Evolutionary conservation across 2,888 invertebrate genomes (phyloP), one percentile per base, ranked within the genome.

Genomic region (Melanotus villosus): DNA sequence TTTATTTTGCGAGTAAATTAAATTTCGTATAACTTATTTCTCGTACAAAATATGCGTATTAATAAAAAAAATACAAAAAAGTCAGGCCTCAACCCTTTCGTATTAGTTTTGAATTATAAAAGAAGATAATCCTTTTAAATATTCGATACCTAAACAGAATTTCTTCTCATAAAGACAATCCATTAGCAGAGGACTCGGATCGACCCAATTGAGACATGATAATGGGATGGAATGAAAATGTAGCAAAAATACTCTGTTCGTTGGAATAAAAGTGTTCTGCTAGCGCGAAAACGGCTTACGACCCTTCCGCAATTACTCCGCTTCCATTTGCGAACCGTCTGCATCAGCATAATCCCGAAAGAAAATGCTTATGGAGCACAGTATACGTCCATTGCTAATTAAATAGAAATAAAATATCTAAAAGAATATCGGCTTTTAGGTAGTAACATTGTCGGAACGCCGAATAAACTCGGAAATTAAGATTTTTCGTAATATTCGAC

Each of bases 241-340:
- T 54, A 63, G 63, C 63, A 63, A 63, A 52, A 63, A 52, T 63
- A 60, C 63, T 32, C 52, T 63, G 38, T 63, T 52, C 54, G n/a
- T n/a, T 34, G 16, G 52, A 63, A 63, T 63, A 63, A 63, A 63
- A 63, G 63, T 63, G 63, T 63, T 63, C 63, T 63, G 63, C 50
- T 41, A 54, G 63, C 52, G 63, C 63, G 63, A 54, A 54, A 52
- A 63, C 63, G 63, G 63, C 63, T 63, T 63, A 63, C 63, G 63
- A 63, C 63, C 63, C 63, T 63, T 63, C 63, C 54, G 63, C 58
- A 65, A 65, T 65, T 65, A 65, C 65, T 65, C 34, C 58, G 58
- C 34, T 65, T 65, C 65, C 65, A 65, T 65, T 65, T 65, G 58
- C 52, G 65, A 65, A 58, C 58, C 36, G 57, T 58, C 58, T 50